Percentiles rank a stretch among this genome's conserved stretches.
phyloP scores from a whole-genome alignment of 2,888 invertebrate species.

The Eilema griseolum region DNA sequence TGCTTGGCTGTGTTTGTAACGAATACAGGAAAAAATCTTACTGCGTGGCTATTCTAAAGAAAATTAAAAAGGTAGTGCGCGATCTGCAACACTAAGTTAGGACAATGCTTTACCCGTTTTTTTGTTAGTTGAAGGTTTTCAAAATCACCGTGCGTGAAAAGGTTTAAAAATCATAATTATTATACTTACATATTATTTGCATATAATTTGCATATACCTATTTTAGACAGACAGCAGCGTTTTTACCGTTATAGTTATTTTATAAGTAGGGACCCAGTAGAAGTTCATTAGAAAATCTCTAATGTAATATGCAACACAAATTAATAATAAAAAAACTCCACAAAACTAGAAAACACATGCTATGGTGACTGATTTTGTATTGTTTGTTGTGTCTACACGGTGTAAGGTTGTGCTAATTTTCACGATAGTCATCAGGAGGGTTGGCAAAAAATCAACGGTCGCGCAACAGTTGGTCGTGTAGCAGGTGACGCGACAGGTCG shows the following conservation, averaged over 20 bases:
- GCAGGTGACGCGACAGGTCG: conserved; percentile 86
- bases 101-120: not conserved
- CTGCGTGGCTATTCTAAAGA: not conserved
- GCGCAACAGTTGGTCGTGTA: conserved; percentile 84
- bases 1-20: not conserved
- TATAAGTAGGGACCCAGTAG: not conserved
- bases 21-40: no score
- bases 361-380: conserved; percentile 15
- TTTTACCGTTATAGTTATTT: not conserved
- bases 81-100: not conserved
- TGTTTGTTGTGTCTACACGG: conserved; percentile 30
- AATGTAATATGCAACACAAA: not conserved
- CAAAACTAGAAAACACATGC: conserved; percentile 5
- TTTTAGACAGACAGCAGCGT: not conserved
- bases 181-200: not conserved
- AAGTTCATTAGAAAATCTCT: not conserved
- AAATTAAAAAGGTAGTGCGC: not conserved
- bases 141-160: not conserved
- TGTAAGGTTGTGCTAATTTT: conserved; percentile 73
- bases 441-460: conserved; percentile 84
- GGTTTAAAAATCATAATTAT: not conserved
- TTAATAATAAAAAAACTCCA: not conserved
- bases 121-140: not conserved
- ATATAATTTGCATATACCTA: no score
- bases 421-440: conserved; percentile 69